phyloP scores from a whole-genome alignment of 2,888 invertebrate genomes.

The Pinctada fucata region DNA sequence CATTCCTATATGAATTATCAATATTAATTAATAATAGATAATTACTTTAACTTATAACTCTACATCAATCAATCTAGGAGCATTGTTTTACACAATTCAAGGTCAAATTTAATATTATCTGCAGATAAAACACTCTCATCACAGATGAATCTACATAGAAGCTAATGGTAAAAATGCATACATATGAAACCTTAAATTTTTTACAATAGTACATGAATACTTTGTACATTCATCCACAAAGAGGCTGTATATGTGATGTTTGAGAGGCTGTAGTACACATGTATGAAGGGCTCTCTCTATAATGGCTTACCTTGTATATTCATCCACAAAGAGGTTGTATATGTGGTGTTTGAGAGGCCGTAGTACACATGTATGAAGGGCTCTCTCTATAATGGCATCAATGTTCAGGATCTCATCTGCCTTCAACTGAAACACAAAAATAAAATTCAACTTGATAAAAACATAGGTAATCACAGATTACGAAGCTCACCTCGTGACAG shows the following conservation, averaged over 20 bases:
- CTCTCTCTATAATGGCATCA: slow-evolving; percentile 95
- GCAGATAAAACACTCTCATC: no score
- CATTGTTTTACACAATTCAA: no score
- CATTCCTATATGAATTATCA: slow-evolving; percentile 68
- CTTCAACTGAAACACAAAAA: slow-evolving; percentile 81
- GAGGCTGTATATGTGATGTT: slow-evolving; percentile 88
- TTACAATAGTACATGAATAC: slow-evolving; percentile 44
- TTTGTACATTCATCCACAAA: slow-evolving; percentile 80
- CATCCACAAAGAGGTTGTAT: slow-evolving; percentile 85
- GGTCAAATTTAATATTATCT: neutral
- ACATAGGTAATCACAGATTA: no score
- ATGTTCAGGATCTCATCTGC: slow-evolving; percentile 95
- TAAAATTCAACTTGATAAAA: neutral
- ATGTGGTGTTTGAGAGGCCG: slow-evolving; percentile 88
- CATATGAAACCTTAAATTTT: no score
- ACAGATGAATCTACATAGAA: neutral
- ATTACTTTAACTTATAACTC: no score
- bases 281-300: slow-evolving; percentile 95
- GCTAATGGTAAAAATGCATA: neutral
- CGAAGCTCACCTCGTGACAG: no score
- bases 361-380: slow-evolving; percentile 94
- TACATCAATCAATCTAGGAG: no score
- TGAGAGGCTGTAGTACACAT: slow-evolving; percentile 89
- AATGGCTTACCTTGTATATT: slow-evolving; percentile 71
- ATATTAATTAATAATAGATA: no score